A percentile compares a stretch with the other conserved stretches of the same genome.
Evolutionary conservation across 2,113 vertebrate species (phyloP).

Genomic region (Proteles cristata): DNA sequence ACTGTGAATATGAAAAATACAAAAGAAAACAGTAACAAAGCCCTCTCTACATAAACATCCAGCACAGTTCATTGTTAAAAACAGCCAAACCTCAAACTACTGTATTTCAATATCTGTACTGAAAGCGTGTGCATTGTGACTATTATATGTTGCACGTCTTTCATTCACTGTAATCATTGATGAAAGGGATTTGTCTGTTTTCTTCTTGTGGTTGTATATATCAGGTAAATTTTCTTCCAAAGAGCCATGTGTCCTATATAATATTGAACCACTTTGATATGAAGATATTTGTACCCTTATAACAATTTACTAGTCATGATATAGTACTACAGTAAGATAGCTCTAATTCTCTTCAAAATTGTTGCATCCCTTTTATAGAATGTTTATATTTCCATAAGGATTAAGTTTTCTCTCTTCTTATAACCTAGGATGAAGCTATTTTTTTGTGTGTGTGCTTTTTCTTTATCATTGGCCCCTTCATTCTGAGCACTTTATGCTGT

Average conservation of each 20-base stretch:
- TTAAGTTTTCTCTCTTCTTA: constrained; percentile 61
- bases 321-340: constrained; percentile 30
- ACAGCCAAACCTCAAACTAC: constrained; percentile 76
- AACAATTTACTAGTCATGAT: constrained; percentile 66
- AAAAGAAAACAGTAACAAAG: constrained; percentile 54
- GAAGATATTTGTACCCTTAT: constrained; percentile 80
- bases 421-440: constrained; percentile 77
- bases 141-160: constrained; percentile 59
- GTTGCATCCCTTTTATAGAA: constrained; percentile 81
- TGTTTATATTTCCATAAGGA: constrained; percentile 77
- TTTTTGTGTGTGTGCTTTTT: constrained; percentile 78
- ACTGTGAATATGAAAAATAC: constrained; percentile 78
- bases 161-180: constrained; percentile 65
- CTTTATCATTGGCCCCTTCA: constrained; percentile 86
- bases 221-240: constrained; percentile 78
- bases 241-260: constrained; percentile 62
- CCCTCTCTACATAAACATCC: constrained; percentile 41
- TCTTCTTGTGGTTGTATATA: constrained; percentile 64
- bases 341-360: constrained; percentile 67
- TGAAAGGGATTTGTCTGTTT: constrained; percentile 67
- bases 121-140: constrained; percentile 60
- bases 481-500: constrained; percentile 95
- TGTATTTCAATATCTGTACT: constrained; percentile 72
- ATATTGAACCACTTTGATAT: constrained; percentile 83
- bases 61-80: constrained; percentile 68